phyloP scores from a whole-genome alignment of 2,113 vertebrate species.

The Hydrochoerus hydrochaeris region DNA sequence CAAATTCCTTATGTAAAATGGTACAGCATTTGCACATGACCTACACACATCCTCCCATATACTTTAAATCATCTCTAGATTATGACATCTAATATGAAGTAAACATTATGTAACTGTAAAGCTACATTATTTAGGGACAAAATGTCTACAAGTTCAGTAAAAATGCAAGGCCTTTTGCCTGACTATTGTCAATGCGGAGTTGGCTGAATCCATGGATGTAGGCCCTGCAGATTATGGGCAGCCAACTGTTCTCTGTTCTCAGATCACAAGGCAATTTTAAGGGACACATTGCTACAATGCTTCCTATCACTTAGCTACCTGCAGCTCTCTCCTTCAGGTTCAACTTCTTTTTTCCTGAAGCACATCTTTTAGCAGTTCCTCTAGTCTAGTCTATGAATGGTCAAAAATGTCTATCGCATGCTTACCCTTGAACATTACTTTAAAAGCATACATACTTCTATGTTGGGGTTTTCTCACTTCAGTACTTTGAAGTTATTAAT shows the following conservation, averaged over 20 bases:
- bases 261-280: neutral
- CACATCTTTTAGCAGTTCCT: neutral
- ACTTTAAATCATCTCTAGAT: neutral
- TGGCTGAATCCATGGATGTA: neutral
- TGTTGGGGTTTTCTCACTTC: neutral
- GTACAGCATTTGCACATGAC: neutral
- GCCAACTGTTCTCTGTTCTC: neutral
- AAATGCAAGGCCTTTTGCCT: neutral
- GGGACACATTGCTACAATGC: neutral
- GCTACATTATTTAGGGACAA: neutral
- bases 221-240: neutral
- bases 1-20: neutral
- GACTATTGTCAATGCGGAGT: neutral
- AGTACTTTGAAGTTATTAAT: neutral
- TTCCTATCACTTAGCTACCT: neutral
- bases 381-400: neutral
- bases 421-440: neutral
- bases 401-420: neutral
- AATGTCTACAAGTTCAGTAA: neutral
- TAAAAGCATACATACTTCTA: neutral
- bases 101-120: neutral
- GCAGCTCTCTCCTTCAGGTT: neutral
- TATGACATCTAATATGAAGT: neutral
- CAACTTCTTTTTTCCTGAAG: neutral
- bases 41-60: neutral